Evolutionary conservation across 2,797 vertebrate species (phyloP), one percentile per base, ranked within the genome.

Genomic region (Lerista edwardsae): DNA sequence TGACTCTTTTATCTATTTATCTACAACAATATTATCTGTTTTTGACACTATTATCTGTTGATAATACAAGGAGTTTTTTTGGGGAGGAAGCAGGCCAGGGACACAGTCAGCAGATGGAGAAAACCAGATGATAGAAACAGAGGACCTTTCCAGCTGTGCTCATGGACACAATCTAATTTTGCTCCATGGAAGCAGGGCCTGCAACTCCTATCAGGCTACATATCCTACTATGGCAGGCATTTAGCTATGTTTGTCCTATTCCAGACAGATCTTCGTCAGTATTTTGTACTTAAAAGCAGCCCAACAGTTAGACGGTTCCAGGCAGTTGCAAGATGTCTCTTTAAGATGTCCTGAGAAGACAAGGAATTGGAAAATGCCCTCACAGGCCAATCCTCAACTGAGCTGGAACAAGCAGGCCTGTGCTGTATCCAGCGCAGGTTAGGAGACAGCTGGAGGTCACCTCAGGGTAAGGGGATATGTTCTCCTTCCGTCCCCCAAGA

Each of bases 1-100:
- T 68, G 25, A 61, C 59, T 29, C 47, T 29, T 80, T 69, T 71
- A 82, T 31, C 14, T 86, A 86, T 79, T 21, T 75, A 34, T 51
- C 41, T 44, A 9, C 9, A 9, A 44, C 9, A 44, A 44, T 44
- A 44, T 44, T n/a, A 55, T 55, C 12, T 59, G 41, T 59, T 68
- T n/a, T 44, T 44, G 41, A 44, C 9, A 44, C 4, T 44, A 44
- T 44, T n/a, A 55, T 55, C 12, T 59, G 41, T 59, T 68, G 31
- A 51, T 59, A 83, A 51, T 84, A 41, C 15, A 44, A 19, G 14
- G 23, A 51, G 51, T 51, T 51, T 51, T 51, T n/a, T 64, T 15
- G 47, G 14, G 39, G 57, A 51, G 14, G 23, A 74, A 59, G 47
- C 36, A 47, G 23, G 12, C 23, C 47, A 11, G 27, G 36, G 41